Evolutionary conservation across 2,888 invertebrate species (phyloP).

Genomic region (Helobdella robusta): DNA sequence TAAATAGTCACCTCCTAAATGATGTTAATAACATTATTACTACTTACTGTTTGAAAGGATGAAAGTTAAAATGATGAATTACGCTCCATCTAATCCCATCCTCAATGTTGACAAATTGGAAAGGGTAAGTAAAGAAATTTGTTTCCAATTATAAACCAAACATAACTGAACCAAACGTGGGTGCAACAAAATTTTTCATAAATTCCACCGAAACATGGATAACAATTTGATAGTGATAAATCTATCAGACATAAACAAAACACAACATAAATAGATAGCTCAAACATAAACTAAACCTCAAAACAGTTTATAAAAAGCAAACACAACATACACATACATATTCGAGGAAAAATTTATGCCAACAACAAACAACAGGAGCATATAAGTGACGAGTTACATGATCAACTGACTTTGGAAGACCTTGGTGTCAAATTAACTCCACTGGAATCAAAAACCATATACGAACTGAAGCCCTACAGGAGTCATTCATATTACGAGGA

Average conservation of each 20-base stretch:
- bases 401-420: slow-evolving; percentile 69
- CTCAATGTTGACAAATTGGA: slow-evolving; percentile 73
- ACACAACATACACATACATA: not conserved
- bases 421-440: slow-evolving; percentile 67
- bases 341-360: not conserved
- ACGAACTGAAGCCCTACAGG: slow-evolving; percentile 66
- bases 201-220: not conserved
- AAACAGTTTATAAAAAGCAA: not conserved
- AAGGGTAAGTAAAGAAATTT: slow-evolving; percentile 54
- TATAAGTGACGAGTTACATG: slow-evolving; percentile 60
- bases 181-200: not conserved
- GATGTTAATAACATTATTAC: no score
- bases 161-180: not conserved
- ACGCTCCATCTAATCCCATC: slow-evolving; percentile 61
- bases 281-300: not conserved
- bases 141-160: not conserved
- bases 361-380: slow-evolving; percentile 58
- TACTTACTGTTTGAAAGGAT: no score
- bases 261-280: not conserved
- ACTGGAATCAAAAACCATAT: slow-evolving; percentile 72
- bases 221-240: no score
- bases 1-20: not conserved
- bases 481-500: slow-evolving; percentile 65
- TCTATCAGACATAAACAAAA: not conserved
- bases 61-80: slow-evolving; percentile 59